phyloP scores from a whole-genome alignment of 2,797 vertebrate species.

The Schizopygopsis pylzovi region DNA sequence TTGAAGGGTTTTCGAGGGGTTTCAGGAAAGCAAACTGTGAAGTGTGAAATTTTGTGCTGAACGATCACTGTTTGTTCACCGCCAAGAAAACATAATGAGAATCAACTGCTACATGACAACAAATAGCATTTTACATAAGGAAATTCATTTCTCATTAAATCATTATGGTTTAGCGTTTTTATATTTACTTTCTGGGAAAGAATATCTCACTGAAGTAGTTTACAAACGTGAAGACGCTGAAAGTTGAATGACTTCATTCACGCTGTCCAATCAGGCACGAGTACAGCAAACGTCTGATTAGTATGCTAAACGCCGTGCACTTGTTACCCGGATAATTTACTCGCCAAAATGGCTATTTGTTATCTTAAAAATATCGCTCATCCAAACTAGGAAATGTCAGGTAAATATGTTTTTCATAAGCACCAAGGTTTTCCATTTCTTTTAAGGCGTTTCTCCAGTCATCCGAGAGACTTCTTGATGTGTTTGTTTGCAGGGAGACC shows the following conservation, averaged over 20 bases:
- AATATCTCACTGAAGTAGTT: not conserved
- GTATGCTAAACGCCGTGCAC: not conserved
- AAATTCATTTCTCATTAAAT: not conserved
- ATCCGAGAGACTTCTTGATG: not conserved
- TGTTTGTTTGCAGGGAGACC: conserved; percentile 10
- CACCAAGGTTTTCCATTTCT: not conserved
- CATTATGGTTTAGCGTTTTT: not conserved
- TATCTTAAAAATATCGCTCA: not conserved
- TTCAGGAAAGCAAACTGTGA: conserved; percentile 3
- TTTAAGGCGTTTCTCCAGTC: not conserved
- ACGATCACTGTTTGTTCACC: not conserved
- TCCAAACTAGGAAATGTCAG: not conserved
- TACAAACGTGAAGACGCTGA: not conserved
- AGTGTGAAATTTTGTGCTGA: not conserved
- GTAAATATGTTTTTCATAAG: conserved; percentile 1
- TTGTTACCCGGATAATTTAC: not conserved
- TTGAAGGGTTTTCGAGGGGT: not conserved
- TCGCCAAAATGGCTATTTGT: not conserved
- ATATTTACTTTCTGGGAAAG: not conserved
- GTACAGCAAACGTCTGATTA: not conserved
- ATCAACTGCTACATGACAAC: conserved; percentile 8
- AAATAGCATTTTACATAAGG: not conserved
- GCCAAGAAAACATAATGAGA: conserved; percentile 6
- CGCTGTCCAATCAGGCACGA: not conserved
- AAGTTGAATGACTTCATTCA: not conserved